Evolutionary conservation across 2,113 vertebrate species (phyloP).

Genomic region (Malurus alboscapulatus): DNA sequence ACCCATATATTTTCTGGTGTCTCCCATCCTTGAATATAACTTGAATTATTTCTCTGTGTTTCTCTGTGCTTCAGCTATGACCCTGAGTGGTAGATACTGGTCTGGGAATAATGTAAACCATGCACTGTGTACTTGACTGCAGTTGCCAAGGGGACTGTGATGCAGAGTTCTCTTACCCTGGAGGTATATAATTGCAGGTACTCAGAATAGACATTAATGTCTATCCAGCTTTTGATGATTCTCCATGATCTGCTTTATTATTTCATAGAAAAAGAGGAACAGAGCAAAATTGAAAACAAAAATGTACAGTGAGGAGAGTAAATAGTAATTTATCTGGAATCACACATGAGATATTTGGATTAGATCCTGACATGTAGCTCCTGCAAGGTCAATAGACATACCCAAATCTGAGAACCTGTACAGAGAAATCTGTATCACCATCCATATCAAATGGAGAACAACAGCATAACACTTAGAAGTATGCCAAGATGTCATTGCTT

Average conservation of each 20-base stretch:
- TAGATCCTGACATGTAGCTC: neutral
- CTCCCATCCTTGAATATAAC: neutral
- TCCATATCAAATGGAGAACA: neutral
- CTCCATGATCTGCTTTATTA: neutral
- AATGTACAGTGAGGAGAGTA: neutral
- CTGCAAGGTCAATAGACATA: neutral
- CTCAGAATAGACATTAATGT: constrained; percentile 18
- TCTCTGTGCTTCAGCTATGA: neutral
- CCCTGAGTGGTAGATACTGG: neutral
- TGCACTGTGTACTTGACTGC: neutral
- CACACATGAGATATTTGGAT: neutral
- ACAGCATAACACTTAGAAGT: neutral
- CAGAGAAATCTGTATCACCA: neutral
- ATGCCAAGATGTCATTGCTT: neutral
- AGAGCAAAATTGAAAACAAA: neutral
- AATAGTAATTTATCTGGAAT: too few relatives aligned
- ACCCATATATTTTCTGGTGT: neutral
- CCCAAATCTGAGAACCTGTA: neutral
- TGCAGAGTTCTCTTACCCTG: neutral
- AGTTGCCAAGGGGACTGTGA: constrained; percentile 23
- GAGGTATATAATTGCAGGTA: constrained; percentile 13
- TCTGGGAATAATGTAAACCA: neutral
- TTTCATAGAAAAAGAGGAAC: neutral
- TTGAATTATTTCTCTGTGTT: neutral
- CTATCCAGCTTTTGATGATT: neutral